phyloP scores from a whole-genome alignment of 2,113 vertebrate species.

The Bubo scandiacus region DNA sequence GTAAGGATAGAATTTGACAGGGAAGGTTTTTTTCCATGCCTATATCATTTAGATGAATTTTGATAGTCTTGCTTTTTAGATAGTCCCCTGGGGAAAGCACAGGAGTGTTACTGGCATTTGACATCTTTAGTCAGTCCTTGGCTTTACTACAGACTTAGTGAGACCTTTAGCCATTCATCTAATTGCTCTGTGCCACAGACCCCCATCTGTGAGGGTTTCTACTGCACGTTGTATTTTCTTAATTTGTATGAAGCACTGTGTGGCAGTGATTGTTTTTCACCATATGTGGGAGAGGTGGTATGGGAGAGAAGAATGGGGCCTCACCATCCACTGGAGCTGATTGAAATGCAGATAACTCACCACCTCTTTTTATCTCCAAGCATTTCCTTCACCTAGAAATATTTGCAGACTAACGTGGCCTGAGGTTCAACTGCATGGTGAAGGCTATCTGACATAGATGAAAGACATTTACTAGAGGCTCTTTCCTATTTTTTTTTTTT shows the following conservation, averaged over 20 bases:
- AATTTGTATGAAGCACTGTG: rapidly evolving
- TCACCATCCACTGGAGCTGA: neutral
- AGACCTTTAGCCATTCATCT: neutral
- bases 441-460: neutral
- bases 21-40: neutral
- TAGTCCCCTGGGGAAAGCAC: neutral
- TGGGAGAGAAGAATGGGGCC: neutral
- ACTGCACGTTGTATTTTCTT: neutral
- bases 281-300: neutral
- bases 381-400: neutral
- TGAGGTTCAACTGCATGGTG: neutral
- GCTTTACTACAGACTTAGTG: neutral
- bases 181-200: neutral
- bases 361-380: neutral
- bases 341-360: neutral
- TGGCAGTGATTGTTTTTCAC: neutral
- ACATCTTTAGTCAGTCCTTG: neutral
- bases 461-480: neutral
- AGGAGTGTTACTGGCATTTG: neutral
- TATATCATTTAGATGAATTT: neutral
- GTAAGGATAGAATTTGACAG: neutral
- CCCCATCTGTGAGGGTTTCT: neutral
- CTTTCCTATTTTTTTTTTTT: neutral
- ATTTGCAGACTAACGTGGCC: neutral
- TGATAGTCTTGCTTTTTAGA: neutral